Evolutionary conservation across 2,888 invertebrate genomes (phyloP), one percentile per base, ranked within the genome.

Genomic region (Eubasilissa splendida): DNA sequence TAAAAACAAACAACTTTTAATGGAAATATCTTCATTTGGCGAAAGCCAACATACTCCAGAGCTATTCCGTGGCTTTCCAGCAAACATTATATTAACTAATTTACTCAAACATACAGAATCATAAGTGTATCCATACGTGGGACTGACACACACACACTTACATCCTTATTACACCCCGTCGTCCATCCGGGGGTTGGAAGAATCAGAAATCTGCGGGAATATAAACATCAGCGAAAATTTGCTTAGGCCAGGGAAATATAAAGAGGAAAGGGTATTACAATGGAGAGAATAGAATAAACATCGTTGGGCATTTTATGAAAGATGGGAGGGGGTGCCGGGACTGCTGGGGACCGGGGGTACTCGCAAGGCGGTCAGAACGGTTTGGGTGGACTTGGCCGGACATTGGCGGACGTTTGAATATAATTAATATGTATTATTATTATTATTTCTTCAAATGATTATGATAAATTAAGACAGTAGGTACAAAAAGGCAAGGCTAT

Each of bases 211-310:
- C 80, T 82, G 82, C 77, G 56, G 79, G 82, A 83, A 83, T 81
- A 83, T 83, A 83, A 82, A 82, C 83, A 82, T 81, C 87, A 87
- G 86, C 86, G 88, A 87, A 89, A 90, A 90, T 91, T 91, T 91
- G 90, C 90, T 91, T 91, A 91, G 91, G 90, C 88, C 88, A 88
- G 90, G 89, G 90, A 88, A 89, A 89, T 88, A 89, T 82, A 73
- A 82, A 80, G 79, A 80, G 82, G 77, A 82, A 83, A 80, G 83
- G 83, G 82, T 83, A 82, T 77, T 75, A 83, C 80, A 80, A 82
- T 80, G 77, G 80, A 80, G 73, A 90, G 89, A 78, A 86, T 87
- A 88, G 89, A 89, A 83, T 80, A 83, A 83, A 83, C 83, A 83
- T 83, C 82, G 82, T 59, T 76, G 81, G 82, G 79, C 82, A 81